Conservation (phyloP, 2,113 vertebrate genomes). For the Callaeas wilsoni region DNA sequence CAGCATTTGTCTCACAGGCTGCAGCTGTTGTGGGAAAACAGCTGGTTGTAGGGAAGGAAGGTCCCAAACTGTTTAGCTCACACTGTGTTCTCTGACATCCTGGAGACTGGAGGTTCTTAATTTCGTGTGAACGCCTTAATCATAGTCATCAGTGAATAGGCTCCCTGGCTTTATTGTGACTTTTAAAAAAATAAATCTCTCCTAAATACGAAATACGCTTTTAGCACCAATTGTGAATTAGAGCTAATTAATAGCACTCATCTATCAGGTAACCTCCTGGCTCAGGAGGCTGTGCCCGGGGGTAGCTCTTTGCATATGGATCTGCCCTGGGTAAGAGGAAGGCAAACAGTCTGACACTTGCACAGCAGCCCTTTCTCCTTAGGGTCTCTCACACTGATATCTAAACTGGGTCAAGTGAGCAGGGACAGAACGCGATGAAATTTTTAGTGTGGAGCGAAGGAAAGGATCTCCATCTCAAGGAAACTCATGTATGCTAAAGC, state of each 20-base stretch:
- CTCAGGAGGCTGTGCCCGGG: not conserved
- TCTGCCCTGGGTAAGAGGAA: not conserved
- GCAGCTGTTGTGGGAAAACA: not conserved
- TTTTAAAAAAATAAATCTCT: not conserved
- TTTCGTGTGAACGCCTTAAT: not conserved
- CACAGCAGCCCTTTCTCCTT: not conserved
- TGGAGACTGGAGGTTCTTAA: not conserved
- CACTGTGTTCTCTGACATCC: not conserved
- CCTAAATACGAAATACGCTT: not conserved
- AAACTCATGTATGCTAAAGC: not conserved
- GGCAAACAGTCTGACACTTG: not conserved
- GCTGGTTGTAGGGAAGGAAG: not conserved
- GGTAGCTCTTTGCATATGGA: not conserved
- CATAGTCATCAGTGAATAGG: not conserved
- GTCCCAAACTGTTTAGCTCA: not conserved
- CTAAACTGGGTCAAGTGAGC: not conserved
- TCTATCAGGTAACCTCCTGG: not conserved
- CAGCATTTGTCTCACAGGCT: not conserved
- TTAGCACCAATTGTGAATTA: not conserved
- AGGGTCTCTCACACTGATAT: not conserved
- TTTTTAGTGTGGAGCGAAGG: not conserved
- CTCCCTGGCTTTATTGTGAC: not conserved
- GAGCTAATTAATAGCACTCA: not conserved
- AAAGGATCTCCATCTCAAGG: not conserved
- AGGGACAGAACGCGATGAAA: not conserved